These are phyloP conservation scores for Miniopterus natalensis DNA, from an alignment of 2,113 vertebrate species.

Conservation along the genomic window DNA sequence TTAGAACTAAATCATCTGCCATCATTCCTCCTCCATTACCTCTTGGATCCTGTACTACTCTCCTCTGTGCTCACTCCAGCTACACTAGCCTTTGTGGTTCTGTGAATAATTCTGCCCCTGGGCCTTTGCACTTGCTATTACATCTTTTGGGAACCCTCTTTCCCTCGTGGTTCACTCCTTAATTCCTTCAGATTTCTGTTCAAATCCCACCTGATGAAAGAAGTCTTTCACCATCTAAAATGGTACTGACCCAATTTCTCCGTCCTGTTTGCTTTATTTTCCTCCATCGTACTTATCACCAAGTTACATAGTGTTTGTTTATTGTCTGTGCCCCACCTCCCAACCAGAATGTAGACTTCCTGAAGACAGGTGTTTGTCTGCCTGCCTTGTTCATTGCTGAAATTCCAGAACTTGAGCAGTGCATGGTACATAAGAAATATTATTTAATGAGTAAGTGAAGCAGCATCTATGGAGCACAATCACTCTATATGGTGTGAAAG, in stretches of 20 bases:
- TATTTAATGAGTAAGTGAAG: not conserved
- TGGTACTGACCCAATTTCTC: not conserved
- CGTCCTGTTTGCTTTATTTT: slow-evolving; percentile 29
- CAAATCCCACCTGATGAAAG: not conserved
- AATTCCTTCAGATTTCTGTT: slow-evolving; percentile 29
- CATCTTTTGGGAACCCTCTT: not conserved
- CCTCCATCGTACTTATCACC: not conserved
- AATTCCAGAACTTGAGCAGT: not conserved
- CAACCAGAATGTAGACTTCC: not conserved
- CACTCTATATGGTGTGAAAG: not conserved
- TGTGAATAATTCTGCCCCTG: not conserved
- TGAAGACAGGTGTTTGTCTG: not conserved
- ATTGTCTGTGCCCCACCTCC: not conserved
- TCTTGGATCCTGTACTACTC: not conserved
- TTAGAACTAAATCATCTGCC: not conserved
- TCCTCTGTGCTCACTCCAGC: not conserved
- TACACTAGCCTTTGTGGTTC: not conserved
- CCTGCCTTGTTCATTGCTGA: not conserved
- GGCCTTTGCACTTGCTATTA: not conserved
- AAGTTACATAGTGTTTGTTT: not conserved
- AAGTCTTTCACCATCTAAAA: not conserved
- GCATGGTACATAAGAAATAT: slow-evolving; percentile 5
- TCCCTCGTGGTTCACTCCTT: not conserved
- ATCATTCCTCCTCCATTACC: not conserved
- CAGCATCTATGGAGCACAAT: not conserved